Conservation (phyloP, 37 sponge, comb jelly and placozoan genomes). For the Chondrilla cf. caribensis region DNA sequence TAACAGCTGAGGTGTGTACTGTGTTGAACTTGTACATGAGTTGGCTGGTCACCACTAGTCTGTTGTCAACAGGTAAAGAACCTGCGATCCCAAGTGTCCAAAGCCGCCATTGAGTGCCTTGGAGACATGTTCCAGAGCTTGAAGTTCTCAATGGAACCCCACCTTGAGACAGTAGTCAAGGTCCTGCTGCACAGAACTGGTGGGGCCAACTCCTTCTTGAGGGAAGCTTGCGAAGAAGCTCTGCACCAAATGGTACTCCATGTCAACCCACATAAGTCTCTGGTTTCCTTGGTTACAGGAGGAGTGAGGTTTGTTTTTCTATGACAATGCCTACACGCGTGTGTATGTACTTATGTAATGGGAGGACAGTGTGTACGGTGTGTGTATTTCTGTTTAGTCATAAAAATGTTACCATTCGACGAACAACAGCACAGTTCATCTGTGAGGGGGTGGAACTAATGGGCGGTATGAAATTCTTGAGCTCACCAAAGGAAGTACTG, state of each 20-base stretch:
- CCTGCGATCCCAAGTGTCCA: conserved; percentile 76
- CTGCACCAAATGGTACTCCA: conserved; percentile 49
- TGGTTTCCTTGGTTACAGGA: conserved; percentile 62
- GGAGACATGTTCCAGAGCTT: conserved; percentile 65
- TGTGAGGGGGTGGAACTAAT: conserved; percentile 38
- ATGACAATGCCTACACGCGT: too few species aligned
- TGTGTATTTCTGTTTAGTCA: conserved; percentile 35
- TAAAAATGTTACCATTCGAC: conserved; percentile 63
- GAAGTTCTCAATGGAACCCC: conserved; percentile 64
- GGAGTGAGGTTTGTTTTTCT: conserved; percentile 52
- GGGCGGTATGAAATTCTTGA: conserved; percentile 52
- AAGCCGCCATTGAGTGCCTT: conserved; percentile 77
- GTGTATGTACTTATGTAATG: too few species aligned
- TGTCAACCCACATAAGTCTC: conserved; percentile 38
- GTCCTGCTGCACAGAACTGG: conserved; percentile 64
- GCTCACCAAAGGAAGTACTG: conserved; percentile 54
- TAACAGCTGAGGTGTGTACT: conserved; percentile 65
- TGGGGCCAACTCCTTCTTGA: conserved; percentile 74
- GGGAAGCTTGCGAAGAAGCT: conserved; percentile 83
- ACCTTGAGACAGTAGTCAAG: conserved; percentile 61
- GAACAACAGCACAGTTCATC: conserved; percentile 55
- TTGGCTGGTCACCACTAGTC: too few species aligned
- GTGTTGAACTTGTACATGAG: background rate
- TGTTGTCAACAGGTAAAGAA: conserved; percentile 94
- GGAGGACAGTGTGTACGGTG: background rate